Conservation (phyloP, 2,888 invertebrate species). For the Drosophila setosimentum region DNA sequence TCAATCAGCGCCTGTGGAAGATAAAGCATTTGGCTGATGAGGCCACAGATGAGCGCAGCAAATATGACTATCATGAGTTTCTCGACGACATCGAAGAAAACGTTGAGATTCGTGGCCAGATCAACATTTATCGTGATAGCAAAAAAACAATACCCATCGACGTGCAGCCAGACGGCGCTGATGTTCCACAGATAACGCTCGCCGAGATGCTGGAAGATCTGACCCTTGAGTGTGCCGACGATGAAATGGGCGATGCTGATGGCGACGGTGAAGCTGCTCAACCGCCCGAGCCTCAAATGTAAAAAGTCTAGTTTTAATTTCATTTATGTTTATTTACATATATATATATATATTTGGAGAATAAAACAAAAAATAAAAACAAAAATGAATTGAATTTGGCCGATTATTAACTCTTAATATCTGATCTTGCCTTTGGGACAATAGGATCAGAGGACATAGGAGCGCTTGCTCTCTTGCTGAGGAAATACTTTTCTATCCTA, state of each 20-base stretch:
- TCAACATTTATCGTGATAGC: conserved; percentile 94
- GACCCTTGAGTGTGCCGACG: conserved; percentile 88
- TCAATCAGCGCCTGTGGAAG: conserved; percentile 95
- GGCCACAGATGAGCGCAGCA: conserved; percentile 88
- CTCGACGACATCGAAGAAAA: conserved; percentile 99
- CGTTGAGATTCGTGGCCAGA: conserved; percentile 93
- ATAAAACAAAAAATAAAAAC: conserved; percentile 17
- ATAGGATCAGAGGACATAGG: not conserved
- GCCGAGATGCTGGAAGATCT: conserved; percentile 98
- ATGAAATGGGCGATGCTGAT: conserved; percentile 89
- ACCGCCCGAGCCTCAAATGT: conserved; percentile 49
- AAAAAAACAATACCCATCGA: conserved; percentile 71
- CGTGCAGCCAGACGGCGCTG: conserved; percentile 84
- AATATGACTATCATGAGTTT: conserved; percentile 96
- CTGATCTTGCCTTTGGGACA: not conserved
- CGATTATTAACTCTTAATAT: not conserved
- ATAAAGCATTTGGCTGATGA: conserved; percentile 93
- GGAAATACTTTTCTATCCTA: not conserved
- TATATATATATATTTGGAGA: conserved; percentile 15
- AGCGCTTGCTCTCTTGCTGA: not conserved
- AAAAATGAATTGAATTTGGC: not conserved
- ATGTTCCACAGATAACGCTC: conserved; percentile 91
- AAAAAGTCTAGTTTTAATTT: conserved; percentile 25
- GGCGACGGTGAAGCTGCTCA: conserved; percentile 83
- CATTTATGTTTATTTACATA: conserved; percentile 40